A percentile compares a stretch with the other conserved stretches of the same genome.
These are phyloP conservation scores for Orientallactaga bullata DNA, from an alignment of 2,113 vertebrate genomes.

Conservation along the genomic window DNA sequence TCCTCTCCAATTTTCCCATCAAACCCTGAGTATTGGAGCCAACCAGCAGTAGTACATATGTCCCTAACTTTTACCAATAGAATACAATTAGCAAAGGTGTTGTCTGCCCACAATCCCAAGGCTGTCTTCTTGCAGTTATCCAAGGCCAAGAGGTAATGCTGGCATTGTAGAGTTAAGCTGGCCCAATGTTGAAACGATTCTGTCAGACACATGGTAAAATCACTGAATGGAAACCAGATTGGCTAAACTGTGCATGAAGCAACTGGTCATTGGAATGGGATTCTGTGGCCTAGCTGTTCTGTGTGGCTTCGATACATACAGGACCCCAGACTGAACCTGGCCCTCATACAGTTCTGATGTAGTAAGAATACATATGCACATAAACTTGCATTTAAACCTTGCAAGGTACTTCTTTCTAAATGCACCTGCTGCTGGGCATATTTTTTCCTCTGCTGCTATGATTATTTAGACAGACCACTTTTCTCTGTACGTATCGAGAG, in stretches of 20 bases:
- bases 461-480: background rate
- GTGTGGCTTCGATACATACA: background rate
- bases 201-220: slow-evolving; percentile 21
- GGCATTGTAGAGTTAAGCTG: background rate
- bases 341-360: background rate
- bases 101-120: background rate
- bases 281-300: background rate
- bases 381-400: background rate
- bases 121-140: background rate
- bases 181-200: background rate
- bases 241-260: background rate
- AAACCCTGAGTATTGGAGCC: background rate
- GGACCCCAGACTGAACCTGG: background rate
- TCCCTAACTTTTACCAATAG: background rate
- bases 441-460: slow-evolving; percentile 12
- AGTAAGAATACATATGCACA: background rate
- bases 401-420: slow-evolving; percentile 7
- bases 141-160: background rate
- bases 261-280: background rate
- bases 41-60: background rate
- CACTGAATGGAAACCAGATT: slow-evolving; percentile 12
- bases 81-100: background rate
- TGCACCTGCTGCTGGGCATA: background rate
- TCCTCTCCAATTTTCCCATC: background rate
- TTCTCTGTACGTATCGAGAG: background rate